phyloP scores from a whole-genome alignment of 2,888 invertebrate genomes.

The Mesodorylaimus sp. region DNA sequence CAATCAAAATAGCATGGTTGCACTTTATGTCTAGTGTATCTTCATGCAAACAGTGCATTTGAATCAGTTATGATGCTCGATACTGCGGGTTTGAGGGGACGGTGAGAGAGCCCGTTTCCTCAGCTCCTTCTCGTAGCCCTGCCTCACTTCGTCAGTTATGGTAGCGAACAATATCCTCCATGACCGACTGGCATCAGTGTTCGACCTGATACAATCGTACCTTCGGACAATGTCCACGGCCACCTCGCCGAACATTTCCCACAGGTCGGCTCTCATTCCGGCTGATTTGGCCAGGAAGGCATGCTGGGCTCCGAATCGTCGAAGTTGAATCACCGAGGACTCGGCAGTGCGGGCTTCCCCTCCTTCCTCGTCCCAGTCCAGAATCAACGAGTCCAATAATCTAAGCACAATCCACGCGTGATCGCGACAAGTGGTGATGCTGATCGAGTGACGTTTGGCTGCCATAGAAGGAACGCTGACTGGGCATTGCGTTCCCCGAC shows the following conservation, averaged over 20 bases:
- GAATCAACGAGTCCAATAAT: background rate
- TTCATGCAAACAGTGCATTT: no score
- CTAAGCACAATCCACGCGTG: background rate
- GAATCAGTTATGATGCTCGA: no score
- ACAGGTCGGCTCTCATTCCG: background rate
- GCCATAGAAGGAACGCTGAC: no score
- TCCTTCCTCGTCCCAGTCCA: background rate
- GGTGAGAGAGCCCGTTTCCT: no score
- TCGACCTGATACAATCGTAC: background rate
- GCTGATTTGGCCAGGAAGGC: background rate
- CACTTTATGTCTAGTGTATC: no score
- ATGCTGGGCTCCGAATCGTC: background rate
- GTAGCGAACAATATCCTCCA: background rate
- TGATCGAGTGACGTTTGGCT: background rate
- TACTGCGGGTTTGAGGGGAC: no score
- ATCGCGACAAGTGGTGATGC: background rate
- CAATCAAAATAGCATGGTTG: no score
- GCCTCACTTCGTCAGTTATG: background rate
- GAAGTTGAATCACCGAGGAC: background rate
- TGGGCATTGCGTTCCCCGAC: no score
- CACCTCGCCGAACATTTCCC: background rate
- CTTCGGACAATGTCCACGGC: background rate
- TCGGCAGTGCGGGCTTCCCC: no score
- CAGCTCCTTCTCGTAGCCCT: background rate
- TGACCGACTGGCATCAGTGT: background rate